Percentiles rank a stretch among this genome's conserved stretches.
phyloP scores from a whole-genome alignment of 2,888 invertebrate genomes.

The Ligdia adustata region DNA sequence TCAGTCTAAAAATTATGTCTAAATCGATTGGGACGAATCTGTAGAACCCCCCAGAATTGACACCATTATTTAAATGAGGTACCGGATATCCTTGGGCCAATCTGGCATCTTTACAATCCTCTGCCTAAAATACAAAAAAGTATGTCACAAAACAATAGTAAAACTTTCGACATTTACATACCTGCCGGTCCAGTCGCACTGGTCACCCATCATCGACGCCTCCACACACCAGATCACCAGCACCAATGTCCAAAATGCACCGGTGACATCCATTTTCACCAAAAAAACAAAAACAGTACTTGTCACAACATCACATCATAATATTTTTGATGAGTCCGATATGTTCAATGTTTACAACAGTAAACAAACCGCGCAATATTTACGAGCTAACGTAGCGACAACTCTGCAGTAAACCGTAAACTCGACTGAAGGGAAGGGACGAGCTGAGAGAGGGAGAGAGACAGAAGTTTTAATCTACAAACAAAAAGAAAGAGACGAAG shows the following conservation, averaged over 20 bases:
- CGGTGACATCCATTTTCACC: constrained; percentile 58
- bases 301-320: constrained; percentile 52
- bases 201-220: constrained; percentile 86
- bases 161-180: constrained; percentile 63
- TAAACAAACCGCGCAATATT: constrained; percentile 54
- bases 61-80: too few species aligned
- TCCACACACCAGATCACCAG: constrained; percentile 71
- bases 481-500: constrained; percentile 54
- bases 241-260: constrained; percentile 70
- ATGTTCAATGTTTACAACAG: constrained; percentile 42
- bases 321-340: constrained; percentile 36
- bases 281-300: constrained; percentile 37
- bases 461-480: constrained; percentile 28
- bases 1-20: too few species aligned
- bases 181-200: constrained; percentile 89
- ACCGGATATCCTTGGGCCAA: too few species aligned
- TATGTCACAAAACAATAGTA: constrained; percentile 43
- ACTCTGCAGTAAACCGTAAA: constrained; percentile 42
- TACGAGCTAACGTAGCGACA: constrained; percentile 41
- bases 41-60: too few species aligned
- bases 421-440: constrained; percentile 47
- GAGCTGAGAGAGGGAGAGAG: constrained; percentile 37
- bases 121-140: constrained; percentile 34
- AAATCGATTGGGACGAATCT: too few species aligned
- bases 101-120: background rate